Conservation (phyloP, 2,797 vertebrate species). For the Cephalopachus bancanus region DNA sequence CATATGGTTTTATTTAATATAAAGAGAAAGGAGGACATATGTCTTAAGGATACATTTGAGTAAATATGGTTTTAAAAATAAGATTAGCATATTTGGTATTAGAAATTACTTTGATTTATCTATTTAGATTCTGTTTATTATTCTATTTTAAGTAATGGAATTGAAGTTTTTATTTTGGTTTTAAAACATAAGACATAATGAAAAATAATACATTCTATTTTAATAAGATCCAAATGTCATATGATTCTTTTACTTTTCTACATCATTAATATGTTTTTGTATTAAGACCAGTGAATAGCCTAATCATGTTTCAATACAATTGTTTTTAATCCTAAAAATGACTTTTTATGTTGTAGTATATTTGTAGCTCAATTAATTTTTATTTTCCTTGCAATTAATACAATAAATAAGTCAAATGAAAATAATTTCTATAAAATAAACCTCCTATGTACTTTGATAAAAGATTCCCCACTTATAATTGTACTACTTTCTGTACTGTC, state of each 20-base stretch:
- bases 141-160: not conserved
- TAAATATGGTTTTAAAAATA: not conserved
- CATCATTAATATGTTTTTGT: not conserved
- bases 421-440: not conserved
- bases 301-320: not conserved
- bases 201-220: not conserved
- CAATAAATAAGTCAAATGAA: not conserved
- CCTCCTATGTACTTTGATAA: no score
- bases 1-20: constrained; percentile 20
- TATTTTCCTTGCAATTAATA: constrained; percentile 14
- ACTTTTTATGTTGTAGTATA: not conserved
- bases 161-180: not conserved
- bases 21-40: not conserved
- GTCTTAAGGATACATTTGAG: constrained; percentile 5
- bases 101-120: constrained; percentile 20
- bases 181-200: not conserved
- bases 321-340: not conserved
- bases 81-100: not conserved
- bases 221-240: not conserved
- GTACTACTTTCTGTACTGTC: not conserved
- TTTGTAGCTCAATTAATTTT: constrained; percentile 1
- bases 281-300: not conserved
- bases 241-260: not conserved
- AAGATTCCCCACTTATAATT: not conserved
- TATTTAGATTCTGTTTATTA: not conserved